Evolutionary conservation across 2,113 vertebrate genomes (phyloP).

Genomic region (Fulmarus glacialis): DNA sequence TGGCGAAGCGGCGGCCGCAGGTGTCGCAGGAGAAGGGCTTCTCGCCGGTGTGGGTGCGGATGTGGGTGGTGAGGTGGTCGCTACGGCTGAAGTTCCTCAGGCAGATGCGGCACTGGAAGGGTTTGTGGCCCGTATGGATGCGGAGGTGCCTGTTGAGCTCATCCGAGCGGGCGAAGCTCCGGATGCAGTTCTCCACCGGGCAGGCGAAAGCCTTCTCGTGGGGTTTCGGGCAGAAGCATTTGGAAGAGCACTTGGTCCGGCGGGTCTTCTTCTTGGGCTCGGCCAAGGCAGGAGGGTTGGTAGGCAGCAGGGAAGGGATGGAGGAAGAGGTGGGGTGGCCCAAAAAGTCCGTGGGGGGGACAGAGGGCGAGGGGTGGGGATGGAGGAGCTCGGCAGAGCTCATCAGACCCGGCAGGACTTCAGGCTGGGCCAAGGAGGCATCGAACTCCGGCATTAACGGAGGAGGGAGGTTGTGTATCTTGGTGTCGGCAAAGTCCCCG

Average conservation of each 20-base stretch:
- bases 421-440: not conserved
- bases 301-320: constrained; percentile 76
- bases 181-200: constrained; percentile 92
- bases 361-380: constrained; percentile 33
- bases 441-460: constrained; percentile 20
- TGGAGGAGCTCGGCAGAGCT: constrained; percentile 11
- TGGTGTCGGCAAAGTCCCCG: constrained; percentile 41
- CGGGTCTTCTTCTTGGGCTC: constrained; percentile 81
- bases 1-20: constrained; percentile 93
- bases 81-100: constrained; percentile 96
- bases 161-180: constrained; percentile 94
- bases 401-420: constrained; percentile 5
- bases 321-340: constrained; percentile 69
- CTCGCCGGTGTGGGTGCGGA: constrained; percentile 96
- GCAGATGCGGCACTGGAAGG: constrained; percentile 98
- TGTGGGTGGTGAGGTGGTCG: constrained; percentile 97
- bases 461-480: constrained; percentile 35
- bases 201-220: constrained; percentile 96
- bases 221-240: constrained; percentile 86
- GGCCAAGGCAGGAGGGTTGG: constrained; percentile 68
- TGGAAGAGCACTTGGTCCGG: constrained; percentile 82
- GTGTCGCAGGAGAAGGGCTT: constrained; percentile 97
- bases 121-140: constrained; percentile 97
- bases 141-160: constrained; percentile 97
- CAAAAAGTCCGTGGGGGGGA: constrained; percentile 78